Evolutionary conservation across 1,140 invertebrate genomes (phyloP), one percentile per base, ranked within the genome.

Genomic region (Neelides sp.): DNA sequence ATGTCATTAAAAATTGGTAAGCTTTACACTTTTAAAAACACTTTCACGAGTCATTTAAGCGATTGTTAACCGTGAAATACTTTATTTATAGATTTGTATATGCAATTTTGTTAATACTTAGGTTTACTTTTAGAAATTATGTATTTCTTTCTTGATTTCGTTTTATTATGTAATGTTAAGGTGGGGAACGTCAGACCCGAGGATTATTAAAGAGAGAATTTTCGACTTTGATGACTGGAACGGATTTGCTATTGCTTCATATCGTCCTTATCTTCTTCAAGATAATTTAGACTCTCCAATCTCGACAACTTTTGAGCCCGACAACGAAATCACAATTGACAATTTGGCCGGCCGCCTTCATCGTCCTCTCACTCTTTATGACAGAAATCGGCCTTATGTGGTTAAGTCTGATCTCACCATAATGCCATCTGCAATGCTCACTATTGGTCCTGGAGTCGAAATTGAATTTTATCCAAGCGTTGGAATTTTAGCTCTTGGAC

Each of bases 161-260:
- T 30, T 43, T n/a, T 23, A n/a, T 46, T 24, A 26, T 12, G 13
- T 43, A 3, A 22, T 26, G 13, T 27, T 8, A 15, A 59, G 57
- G 52, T 99, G 95, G 94, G 94, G 93, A 7, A 82, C 78, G 3
- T 68, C 68, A 2, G 75, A 84, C 46, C 74, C 82, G 34, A 65
- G 65, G 4, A 68, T 73, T 27, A 97, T 99, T 24, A 73, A 78
- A 54, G 73, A 79, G 40, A 76, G 81, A 64, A 95, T 99, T 59
- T 98, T 99, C 67, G 96, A 98, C 71, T 97, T 98, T 71, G 92
- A 99, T 67, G 94, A 98, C 64, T 98, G 95, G 95, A 99, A 98
- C 65, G 90, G 91, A 69, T 93, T 92, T 66, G 91, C 92, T 0
- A 78, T 93, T 30, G 92, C 91, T 0, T 74, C 81, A 17, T 98